A percentile compares a stretch with the other conserved stretches of the same genome.
Evolutionary conservation across 2,797 vertebrate species (phyloP).

Genomic region (Oreochromis mossambicus): DNA sequence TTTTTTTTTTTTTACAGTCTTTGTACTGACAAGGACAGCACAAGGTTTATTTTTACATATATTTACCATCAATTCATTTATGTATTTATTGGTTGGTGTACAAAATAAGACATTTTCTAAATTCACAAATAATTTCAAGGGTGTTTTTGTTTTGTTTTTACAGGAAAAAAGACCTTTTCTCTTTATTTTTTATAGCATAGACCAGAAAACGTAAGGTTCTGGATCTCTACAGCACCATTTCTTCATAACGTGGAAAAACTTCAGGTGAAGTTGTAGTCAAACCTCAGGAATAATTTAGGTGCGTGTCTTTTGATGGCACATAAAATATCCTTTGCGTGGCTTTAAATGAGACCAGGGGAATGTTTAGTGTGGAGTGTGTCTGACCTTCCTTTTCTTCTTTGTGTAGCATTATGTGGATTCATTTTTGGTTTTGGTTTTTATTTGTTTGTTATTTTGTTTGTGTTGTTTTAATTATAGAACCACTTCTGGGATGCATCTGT

Average conservation of each 20-base stretch:
- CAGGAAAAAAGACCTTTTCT: neutral
- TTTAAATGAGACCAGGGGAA: neutral
- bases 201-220: neutral
- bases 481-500: neutral
- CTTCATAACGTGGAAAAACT: neutral
- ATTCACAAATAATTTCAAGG: neutral
- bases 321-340: neutral
- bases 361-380: too few relatives aligned
- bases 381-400: neutral
- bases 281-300: neutral
- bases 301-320: neutral
- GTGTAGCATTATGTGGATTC: neutral
- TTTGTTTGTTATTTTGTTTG: neutral
- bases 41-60: neutral
- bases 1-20: neutral
- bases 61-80: neutral
- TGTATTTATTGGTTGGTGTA: neutral
- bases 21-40: neutral
- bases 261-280: neutral
- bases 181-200: neutral
- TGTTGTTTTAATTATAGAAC: neutral
- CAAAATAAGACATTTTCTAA: neutral
- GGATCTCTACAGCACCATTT: neutral
- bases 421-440: neutral
- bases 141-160: neutral